Percentiles rank a stretch among this genome's conserved stretches.
These are phyloP conservation scores for Ectropis grisescens DNA, from an alignment of 1,140 invertebrate genomes.

Conservation along the genomic window DNA sequence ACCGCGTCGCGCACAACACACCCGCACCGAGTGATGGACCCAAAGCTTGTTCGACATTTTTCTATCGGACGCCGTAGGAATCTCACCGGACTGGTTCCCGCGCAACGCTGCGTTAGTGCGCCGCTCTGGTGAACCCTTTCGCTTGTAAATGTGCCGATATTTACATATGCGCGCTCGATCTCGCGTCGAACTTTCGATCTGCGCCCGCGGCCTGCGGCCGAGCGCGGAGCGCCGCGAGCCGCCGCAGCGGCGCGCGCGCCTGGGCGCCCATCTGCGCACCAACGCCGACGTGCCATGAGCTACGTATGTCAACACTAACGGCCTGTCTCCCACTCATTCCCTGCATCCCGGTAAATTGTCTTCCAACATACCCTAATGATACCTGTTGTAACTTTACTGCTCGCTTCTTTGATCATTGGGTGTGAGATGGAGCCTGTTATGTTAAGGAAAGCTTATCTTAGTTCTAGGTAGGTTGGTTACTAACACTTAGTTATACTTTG, in stretches of 20 bases:
- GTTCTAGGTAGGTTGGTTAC: too few relatives aligned
- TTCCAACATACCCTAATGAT: too few relatives aligned
- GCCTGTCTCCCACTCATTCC: too few relatives aligned
- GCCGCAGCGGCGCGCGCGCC: slow-evolving; percentile 36
- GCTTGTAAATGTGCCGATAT: slow-evolving; percentile 70
- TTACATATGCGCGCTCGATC: slow-evolving; percentile 67
- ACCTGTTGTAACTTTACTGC: too few relatives aligned
- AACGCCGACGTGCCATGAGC: slow-evolving; percentile 56
- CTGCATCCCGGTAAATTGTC: too few relatives aligned
- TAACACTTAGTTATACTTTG: too few relatives aligned
- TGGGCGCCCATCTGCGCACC: slow-evolving; percentile 43
- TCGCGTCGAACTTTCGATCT: slow-evolving; percentile 65
- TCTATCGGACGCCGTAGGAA: slow-evolving; percentile 65
- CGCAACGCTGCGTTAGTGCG: slow-evolving; percentile 64
- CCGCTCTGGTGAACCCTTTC: slow-evolving; percentile 68
- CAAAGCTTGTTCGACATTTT: slow-evolving; percentile 59
- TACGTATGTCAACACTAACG: slow-evolving; percentile 39
- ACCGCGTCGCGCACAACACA: slow-evolving; percentile 55
- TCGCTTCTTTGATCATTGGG: too few relatives aligned
- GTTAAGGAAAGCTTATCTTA: too few relatives aligned
- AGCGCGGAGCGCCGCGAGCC: slow-evolving; percentile 32
- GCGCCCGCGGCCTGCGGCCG: slow-evolving; percentile 31
- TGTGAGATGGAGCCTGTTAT: too few relatives aligned
- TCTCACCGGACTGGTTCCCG: slow-evolving; percentile 66
- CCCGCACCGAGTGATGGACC: slow-evolving; percentile 53